A percentile compares a stretch with the other conserved stretches of the same genome.
Conservation (phyloP, 2,888 invertebrate species). For the Eueremaeus valkanovi region DNA sequence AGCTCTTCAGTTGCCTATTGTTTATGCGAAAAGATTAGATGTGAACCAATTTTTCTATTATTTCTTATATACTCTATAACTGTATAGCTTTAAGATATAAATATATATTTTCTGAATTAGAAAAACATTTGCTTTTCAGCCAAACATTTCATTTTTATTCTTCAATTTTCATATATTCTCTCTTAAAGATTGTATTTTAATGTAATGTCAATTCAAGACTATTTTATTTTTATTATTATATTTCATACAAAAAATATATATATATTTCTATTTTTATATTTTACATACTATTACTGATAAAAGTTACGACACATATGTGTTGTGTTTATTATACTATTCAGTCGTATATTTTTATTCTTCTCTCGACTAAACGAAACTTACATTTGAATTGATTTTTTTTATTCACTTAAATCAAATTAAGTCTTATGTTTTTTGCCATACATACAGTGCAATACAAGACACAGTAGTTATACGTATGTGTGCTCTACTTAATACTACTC, state of each 20-base stretch:
- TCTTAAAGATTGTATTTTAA: neutral
- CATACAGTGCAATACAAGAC: neutral
- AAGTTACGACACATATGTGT: neutral
- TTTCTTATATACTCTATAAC: neutral
- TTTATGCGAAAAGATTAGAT: neutral
- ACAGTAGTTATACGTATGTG: too few relatives aligned
- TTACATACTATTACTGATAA: neutral
- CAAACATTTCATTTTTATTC: neutral
- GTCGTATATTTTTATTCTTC: neutral
- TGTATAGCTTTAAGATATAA: too few relatives aligned
- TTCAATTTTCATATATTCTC: neutral
- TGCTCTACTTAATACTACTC: neutral
- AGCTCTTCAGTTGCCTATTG: neutral
- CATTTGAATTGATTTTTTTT: constrained; percentile 11
- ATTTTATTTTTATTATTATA: too few relatives aligned
- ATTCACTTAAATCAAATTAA: constrained; percentile 16
- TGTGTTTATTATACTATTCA: neutral
- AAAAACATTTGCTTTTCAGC: neutral
- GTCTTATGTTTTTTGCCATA: neutral
- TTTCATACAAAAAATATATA: too few relatives aligned
- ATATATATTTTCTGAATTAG: neutral
- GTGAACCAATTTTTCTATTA: constrained; percentile 10
- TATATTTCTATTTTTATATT: neutral
- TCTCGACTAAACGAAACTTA: neutral
- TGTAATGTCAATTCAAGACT: neutral